Conservation (phyloP, 92 coral and sea anemone species). For the Micromussa lordhowensis region DNA sequence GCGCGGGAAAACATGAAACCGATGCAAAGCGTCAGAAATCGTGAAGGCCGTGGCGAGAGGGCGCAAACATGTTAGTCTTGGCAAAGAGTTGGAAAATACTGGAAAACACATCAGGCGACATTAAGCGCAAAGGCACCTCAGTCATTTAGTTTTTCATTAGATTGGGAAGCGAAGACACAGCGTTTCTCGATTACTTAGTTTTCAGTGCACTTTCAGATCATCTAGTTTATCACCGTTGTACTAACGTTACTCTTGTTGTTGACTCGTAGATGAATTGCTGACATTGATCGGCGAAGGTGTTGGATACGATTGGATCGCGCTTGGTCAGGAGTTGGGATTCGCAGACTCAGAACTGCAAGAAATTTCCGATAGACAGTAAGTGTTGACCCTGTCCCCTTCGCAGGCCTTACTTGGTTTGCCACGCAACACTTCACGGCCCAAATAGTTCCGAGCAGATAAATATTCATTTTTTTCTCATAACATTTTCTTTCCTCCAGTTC, state of each 20-base stretch:
- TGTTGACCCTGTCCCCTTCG: background rate
- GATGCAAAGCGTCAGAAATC: background rate
- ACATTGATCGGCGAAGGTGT: slow-evolving; percentile 80
- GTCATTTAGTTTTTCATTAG: background rate
- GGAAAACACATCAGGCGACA: background rate
- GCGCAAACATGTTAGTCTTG: background rate
- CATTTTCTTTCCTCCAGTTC: background rate
- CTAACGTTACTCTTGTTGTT: background rate
- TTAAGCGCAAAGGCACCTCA: background rate
- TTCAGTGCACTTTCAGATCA: no score
- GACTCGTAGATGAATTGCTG: slow-evolving; percentile 74
- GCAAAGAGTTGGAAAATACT: background rate
- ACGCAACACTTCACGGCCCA: no score
- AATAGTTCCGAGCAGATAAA: no score
- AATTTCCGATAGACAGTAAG: slow-evolving; percentile 81
- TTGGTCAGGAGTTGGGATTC: slow-evolving; percentile 84
- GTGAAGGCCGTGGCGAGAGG: background rate
- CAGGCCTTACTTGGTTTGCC: no score
- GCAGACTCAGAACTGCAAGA: slow-evolving; percentile 87
- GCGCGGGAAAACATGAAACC: background rate
- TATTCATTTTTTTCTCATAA: background rate
- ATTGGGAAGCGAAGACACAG: background rate
- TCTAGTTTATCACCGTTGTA: background rate
- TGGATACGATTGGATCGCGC: slow-evolving; percentile 84
- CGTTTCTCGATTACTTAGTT: background rate